Percentiles rank a stretch among this genome's conserved stretches.
Evolutionary conservation across 2,888 invertebrate genomes (phyloP).

Genomic region (Orthosia gracilis): DNA sequence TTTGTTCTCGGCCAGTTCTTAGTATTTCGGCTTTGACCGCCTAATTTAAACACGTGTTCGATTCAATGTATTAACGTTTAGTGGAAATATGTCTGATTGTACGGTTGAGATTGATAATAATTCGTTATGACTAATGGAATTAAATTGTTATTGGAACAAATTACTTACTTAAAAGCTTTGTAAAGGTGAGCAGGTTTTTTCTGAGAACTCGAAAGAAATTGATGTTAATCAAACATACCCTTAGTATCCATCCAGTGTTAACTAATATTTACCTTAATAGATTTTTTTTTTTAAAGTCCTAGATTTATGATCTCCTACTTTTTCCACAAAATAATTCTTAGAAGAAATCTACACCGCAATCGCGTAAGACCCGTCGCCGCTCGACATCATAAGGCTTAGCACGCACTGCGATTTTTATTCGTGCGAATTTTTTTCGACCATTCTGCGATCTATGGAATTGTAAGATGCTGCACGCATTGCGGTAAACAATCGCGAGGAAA

Average conservation of each 20-base stretch:
- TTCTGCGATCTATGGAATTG: too few species aligned
- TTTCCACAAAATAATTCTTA: too few species aligned
- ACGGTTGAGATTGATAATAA: conserved; percentile 15
- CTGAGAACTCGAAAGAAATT: conserved; percentile 14
- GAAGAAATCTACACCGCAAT: too few species aligned
- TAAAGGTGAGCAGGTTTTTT: not conserved
- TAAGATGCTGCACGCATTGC: too few species aligned
- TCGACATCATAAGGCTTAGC: too few species aligned
- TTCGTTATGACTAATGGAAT: conserved; percentile 14
- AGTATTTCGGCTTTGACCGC: conserved; percentile 32
- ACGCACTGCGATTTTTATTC: too few species aligned
- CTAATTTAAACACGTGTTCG: conserved; percentile 41
- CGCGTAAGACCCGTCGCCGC: too few species aligned
- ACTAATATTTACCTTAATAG: not conserved
- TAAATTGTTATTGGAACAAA: conserved; percentile 12
- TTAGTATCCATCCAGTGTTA: not conserved
- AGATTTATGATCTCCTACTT: not conserved
- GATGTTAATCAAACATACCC: not conserved
- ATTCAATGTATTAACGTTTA: conserved; percentile 29
- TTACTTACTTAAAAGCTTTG: not conserved
- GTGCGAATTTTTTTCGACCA: too few species aligned
- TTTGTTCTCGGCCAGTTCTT: conserved; percentile 51
- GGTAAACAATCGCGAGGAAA: too few species aligned
- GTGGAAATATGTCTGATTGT: conserved; percentile 25
- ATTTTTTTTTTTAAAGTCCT: not conserved